Evolutionary conservation across 2,797 vertebrate species (phyloP), one percentile per base, ranked within the genome.

Genomic region (Remorina albescens): DNA sequence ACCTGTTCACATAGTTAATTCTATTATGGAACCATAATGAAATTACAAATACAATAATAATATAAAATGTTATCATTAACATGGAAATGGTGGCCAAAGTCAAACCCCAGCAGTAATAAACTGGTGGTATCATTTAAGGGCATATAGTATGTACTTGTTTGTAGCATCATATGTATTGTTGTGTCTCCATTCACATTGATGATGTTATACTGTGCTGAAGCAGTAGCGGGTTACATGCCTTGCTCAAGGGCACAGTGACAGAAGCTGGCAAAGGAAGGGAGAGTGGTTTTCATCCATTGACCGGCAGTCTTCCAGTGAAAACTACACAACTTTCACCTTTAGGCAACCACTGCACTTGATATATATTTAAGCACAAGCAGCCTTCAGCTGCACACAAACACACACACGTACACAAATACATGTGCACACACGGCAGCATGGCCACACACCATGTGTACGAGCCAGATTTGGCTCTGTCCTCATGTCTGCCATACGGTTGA

Each of bases 401-500:
- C 77, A 65, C 67, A 25, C 13, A 26, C 66, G 55, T 76, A 50
- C 64, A 63, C 55, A 71, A 32, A 32, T n/a, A n/a, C 74, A 61
- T 58, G 39, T 53, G 51, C 36, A 8, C 30, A 55, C 47, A 74
- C 56, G 62, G 71, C 67, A 80, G 73, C 78, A 68, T 15, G 70
- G 81, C 81, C 86, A 86, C 89, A 87, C 85, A 89, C 85, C 83
- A 89, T 85, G 91, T 86, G 89, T 83, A 86, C 37, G 74, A 87
- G 85, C 78, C 86, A 83, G 76, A 89, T 91, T 89, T 91, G 92
- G 90, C 91, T 84, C 73, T 36, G 58, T 85, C 81, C 86, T 87
- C 80, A 80, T 88, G 89, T 90, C 87, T 89, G 88, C 88, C 91
- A 93, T 93, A 93, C 85, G 92, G 92, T 81, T 88, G 88, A 89